These are phyloP conservation scores for Myripristis jacobus DNA, from an alignment of 2,797 vertebrate genomes.

Conservation along the genomic window DNA sequence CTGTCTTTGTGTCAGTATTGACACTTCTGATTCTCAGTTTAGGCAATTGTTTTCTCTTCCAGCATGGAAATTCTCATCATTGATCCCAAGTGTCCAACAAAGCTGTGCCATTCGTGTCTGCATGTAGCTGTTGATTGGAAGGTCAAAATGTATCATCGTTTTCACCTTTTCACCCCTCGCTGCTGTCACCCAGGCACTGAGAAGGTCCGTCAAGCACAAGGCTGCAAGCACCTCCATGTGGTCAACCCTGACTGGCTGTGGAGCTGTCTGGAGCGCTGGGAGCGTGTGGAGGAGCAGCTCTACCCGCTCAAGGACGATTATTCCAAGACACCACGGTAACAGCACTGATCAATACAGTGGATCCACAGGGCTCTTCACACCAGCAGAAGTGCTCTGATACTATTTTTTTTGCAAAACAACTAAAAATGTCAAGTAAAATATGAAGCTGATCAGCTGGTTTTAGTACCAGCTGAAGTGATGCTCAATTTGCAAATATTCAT, in stretches of 20 bases:
- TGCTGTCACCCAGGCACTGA: slow-evolving; percentile 88
- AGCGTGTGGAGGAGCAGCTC: slow-evolving; percentile 93
- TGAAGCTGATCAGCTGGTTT: not conserved
- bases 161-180: not conserved
- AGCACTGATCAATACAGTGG: not conserved
- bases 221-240: slow-evolving; percentile 90
- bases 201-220: slow-evolving; percentile 95
- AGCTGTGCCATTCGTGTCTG: not conserved
- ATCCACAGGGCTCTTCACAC: not conserved
- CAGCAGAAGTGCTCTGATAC: too few species aligned
- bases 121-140: slow-evolving; percentile 15
- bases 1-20: slow-evolving; percentile 30
- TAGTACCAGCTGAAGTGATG: too few species aligned
- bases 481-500: too few species aligned
- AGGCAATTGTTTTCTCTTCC: slow-evolving; percentile 30
- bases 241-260: slow-evolving; percentile 98
- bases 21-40: not conserved
- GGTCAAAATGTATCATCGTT: not conserved
- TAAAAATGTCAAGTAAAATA: not conserved
- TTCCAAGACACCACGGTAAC: slow-evolving; percentile 86
- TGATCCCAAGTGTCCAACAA: slow-evolving; percentile 30
- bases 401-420: too few species aligned
- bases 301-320: slow-evolving; percentile 94
- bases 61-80: slow-evolving; percentile 2
- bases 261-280: slow-evolving; percentile 98